Percentiles rank a stretch among this genome's conserved stretches.
These are phyloP conservation scores for Gryon sp. DNA, from an alignment of 1,140 invertebrate genomes.

Conservation along the genomic window DNA sequence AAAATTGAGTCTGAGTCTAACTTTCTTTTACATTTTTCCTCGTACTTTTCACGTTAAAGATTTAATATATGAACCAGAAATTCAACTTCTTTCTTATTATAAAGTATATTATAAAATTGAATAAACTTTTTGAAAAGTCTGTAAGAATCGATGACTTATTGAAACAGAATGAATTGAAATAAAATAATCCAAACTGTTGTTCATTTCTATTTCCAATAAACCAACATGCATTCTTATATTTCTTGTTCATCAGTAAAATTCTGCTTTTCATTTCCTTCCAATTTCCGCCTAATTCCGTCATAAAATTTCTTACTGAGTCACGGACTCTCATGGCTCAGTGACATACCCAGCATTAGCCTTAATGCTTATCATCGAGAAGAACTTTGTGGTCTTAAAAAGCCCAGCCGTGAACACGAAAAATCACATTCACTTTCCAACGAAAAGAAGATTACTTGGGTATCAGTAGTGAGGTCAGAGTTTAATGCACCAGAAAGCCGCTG, in stretches of 20 bases:
- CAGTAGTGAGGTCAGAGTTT: constrained; percentile 18
- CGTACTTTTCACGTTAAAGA: too few relatives aligned
- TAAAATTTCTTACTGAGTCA: constrained; percentile 17
- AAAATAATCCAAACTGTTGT: too few relatives aligned
- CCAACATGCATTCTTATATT: not conserved
- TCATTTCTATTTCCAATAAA: too few relatives aligned
- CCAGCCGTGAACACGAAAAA: constrained; percentile 14
- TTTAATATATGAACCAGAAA: too few relatives aligned
- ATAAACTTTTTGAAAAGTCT: too few relatives aligned
- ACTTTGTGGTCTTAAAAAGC: constrained; percentile 14
- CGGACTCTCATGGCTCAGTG: constrained; percentile 13
- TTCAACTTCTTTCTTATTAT: too few relatives aligned
- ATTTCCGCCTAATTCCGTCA: not conserved
- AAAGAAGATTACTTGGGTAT: not conserved
- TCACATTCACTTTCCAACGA: constrained; percentile 17
- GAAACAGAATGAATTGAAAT: too few relatives aligned
- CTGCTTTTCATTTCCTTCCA: not conserved
- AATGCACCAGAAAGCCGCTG: constrained; percentile 23
- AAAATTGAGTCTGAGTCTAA: too few relatives aligned
- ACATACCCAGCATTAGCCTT: constrained; percentile 12
- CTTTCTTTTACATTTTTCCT: too few relatives aligned
- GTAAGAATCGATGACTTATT: too few relatives aligned
- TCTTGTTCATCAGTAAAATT: not conserved
- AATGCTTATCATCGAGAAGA: not conserved
- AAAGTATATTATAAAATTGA: too few relatives aligned